Evolutionary conservation across 1,140 invertebrate genomes (phyloP).

Genomic region (Oncopeltus fasciatus): DNA sequence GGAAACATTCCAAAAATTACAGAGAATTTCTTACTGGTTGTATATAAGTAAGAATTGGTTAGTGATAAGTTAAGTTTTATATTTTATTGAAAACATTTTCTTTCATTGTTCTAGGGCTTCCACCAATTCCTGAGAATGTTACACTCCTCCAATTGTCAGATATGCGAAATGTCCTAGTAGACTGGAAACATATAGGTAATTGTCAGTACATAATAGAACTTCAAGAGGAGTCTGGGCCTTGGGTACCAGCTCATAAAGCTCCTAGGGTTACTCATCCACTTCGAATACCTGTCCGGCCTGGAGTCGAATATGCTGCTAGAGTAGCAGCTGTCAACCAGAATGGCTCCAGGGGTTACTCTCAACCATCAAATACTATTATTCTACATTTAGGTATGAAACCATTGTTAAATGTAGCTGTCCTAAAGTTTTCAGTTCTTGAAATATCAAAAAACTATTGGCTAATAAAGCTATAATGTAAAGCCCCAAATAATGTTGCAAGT

Average conservation of each 20-base stretch:
- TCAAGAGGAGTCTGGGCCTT: constrained; percentile 39
- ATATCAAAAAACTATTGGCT: too few relatives aligned
- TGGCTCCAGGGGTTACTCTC: constrained; percentile 52
- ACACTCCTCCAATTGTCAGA: constrained; percentile 1
- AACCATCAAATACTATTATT: constrained; percentile 44
- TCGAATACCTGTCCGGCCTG: constrained; percentile 42
- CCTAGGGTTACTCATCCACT: constrained; percentile 38
- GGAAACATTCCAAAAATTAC: too few relatives aligned
- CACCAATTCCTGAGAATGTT: constrained; percentile 5
- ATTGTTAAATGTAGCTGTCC: neutral
- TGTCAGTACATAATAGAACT: constrained; percentile 38
- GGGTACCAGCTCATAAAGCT: constrained; percentile 33
- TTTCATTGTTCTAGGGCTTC: constrained; percentile 4
- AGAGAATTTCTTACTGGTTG: too few relatives aligned
- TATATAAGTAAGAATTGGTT: too few relatives aligned
- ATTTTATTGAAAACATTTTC: too few relatives aligned
- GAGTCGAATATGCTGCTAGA: constrained; percentile 60
- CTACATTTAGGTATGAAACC: constrained; percentile 28
- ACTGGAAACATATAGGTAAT: constrained; percentile 27
- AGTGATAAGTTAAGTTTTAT: too few relatives aligned
- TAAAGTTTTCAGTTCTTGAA: too few relatives aligned
- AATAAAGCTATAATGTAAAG: too few relatives aligned
- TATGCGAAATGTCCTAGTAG: constrained; percentile 27
- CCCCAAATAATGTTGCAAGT: too few relatives aligned
- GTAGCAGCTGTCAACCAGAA: constrained; percentile 53